Base-by-base conservation (phyloP, 2,888 invertebrate species). In the Odontomyia ornata region DNA sequence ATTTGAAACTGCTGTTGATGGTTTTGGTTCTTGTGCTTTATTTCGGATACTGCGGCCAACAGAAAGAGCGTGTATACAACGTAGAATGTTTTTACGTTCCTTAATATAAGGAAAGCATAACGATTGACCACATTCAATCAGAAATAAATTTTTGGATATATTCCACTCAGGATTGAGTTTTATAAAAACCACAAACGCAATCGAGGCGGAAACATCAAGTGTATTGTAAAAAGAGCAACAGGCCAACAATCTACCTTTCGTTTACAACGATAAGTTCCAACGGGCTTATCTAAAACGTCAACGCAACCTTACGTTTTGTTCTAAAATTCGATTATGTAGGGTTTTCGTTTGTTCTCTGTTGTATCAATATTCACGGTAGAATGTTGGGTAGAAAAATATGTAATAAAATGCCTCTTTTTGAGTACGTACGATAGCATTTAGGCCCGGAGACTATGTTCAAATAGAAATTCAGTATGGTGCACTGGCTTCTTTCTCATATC, bases 381-480 rank as follows among this genome's bases (percentile, higher is more conserved):
- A 13, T 43, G 43, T 9, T 43, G 13, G 7, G 43, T 43, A 9
- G 43, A 43, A 7, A 13, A 13, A 9, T 9, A 43, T 7, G 43
- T 43, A 9, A 43, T 43, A 13, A 43, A 43, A 9, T 13, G n/a
- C 4, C n/a, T 64, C 23, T n/a, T 56, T 57, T 79, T 76, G 25
- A 30, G 4, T 77, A 75, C 5, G 47, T 30, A 52, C 18, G 27
- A 1, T 52, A 56, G 11, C 56, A 56, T 13, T 56, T n/a, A 11
- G 7, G 27, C 27, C 9, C 64, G 64, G 7, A 23, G 7, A 25
- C 21, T 64, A n/a, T 64, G 64, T 21, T 64, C 64, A 11, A 64
- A 25, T 4, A 25, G 23, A 28, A 64, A 64, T 25, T 64, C 21
- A 64, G 64, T 7, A 64, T 64, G 25, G 9, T 64, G 7, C 23